Evolutionary conservation across 2,797 vertebrate genomes (phyloP).

Genomic region (Octomys mimax): DNA sequence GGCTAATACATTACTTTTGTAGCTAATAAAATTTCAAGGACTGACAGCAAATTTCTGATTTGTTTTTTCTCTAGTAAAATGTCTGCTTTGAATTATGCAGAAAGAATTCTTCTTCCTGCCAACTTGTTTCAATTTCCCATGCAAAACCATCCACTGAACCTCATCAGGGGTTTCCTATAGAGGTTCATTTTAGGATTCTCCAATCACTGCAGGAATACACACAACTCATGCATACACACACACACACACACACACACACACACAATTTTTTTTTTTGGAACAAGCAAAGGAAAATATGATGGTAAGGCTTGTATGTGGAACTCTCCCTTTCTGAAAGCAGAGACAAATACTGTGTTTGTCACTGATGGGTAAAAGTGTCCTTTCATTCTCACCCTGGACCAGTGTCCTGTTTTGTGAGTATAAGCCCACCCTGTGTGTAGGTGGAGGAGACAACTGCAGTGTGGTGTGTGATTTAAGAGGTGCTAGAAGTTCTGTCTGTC

Average conservation of each 20-base stretch:
- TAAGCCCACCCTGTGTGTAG: conserved; percentile 62
- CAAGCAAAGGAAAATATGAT: conserved; percentile 13
- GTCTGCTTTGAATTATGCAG: conserved; percentile 83
- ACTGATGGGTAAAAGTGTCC: conserved; percentile 9
- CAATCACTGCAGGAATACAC: not conserved
- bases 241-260: not conserved
- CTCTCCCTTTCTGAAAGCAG: conserved; percentile 56
- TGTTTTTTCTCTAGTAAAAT: conserved; percentile 76
- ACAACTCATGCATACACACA: not conserved
- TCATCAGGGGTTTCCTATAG: conserved; percentile 66
- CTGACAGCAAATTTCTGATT: conserved; percentile 83
- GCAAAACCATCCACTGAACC: conserved; percentile 63
- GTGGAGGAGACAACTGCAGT: conserved; percentile 38
- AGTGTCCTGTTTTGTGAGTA: conserved; percentile 36
- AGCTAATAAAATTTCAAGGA: conserved; percentile 81
- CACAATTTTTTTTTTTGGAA: not conserved
- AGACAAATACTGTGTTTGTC: conserved; percentile 53
- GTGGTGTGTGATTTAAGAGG: conserved; percentile 83
- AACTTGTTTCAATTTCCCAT: conserved; percentile 79
- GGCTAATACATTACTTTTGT: conserved; percentile 77
- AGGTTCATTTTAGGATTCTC: conserved; percentile 62
- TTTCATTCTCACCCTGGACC: not conserved
- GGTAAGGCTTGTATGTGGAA: not conserved
- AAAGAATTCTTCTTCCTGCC: conserved; percentile 81
- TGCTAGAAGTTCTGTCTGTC: conserved; percentile 78